Evolutionary conservation across 1,140 invertebrate genomes (phyloP), one percentile per base, ranked within the genome.

Genomic region (Drosophila tristis): DNA sequence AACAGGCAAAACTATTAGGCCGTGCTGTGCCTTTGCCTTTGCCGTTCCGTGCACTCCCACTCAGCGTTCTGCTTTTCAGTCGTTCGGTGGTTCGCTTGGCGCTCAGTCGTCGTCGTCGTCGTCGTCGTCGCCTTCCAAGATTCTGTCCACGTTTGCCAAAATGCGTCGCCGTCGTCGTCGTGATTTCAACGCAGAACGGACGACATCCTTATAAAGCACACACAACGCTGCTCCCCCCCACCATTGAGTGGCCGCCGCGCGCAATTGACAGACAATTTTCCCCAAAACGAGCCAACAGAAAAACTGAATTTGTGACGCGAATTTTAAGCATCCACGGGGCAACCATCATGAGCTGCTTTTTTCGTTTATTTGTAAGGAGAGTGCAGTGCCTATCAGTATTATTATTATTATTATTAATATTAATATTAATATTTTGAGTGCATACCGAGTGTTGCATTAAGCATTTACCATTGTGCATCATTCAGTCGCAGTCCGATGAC

Each of bases 311-410:
- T 62, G 25, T 54, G 72, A 42, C 20, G 42, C 43, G 77, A 72
- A 81, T 81, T 78, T 76, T 76, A 76, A 76, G 50, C 73, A 64
- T 39, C 75, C 82, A 78, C 70, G 74, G 72, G 82, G 66, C 71
- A 6, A 6, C 2, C 26, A 39, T 5, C 35, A 87, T 87, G 82
- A 87, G 82, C 48, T 87, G 82, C 42, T 87, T 87, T 76, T 60
- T 87, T 51, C 82, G 79, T 62, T 73, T 87, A 43, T 87, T 87
- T 79, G 82, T 87, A 87, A 89, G 82, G 72, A 25, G 23, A 25
- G 23, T 53, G 72, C 48, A 75, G 48, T 54, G 16, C 11, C 25
- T 11, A 39, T 4, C 5, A 11, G 0, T 11, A 35, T 3, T 35
- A 35, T 35, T 35, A 9, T 11, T 35, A 29, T 31, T 31, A 6